phyloP scores from a whole-genome alignment of 2,113 vertebrate genomes.

The Xenopus laevis region DNA sequence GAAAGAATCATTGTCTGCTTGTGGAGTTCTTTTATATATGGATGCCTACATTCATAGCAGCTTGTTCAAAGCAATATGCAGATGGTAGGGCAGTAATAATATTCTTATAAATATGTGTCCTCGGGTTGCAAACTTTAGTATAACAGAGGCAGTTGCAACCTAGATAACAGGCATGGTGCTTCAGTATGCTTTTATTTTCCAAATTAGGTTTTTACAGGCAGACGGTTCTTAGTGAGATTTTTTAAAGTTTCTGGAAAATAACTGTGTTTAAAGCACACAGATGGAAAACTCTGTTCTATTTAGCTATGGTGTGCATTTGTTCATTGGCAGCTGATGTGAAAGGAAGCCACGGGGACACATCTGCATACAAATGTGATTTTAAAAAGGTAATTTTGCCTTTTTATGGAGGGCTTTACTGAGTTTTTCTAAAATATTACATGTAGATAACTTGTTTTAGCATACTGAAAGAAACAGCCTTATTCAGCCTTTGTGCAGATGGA shows the following conservation, averaged over 20 bases:
- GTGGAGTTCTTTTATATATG: conserved; percentile 52
- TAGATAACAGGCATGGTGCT: conserved; percentile 40
- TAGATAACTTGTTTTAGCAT: conserved; percentile 51
- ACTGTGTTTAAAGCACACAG: conserved; percentile 66
- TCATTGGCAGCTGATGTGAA: conserved; percentile 54
- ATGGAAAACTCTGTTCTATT: conserved; percentile 65
- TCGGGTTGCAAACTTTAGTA: conserved; percentile 40
- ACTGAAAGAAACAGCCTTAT: conserved; percentile 52
- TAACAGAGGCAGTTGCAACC: conserved; percentile 39
- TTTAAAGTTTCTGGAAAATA: conserved; percentile 61
- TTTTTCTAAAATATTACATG: conserved; percentile 54
- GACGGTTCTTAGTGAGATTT: conserved; percentile 49
- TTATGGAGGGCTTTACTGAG: conserved; percentile 46
- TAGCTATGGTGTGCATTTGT: conserved; percentile 57
- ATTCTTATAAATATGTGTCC: conserved; percentile 43
- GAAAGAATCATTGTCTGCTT: conserved; percentile 46
- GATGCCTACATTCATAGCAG: conserved; percentile 51
- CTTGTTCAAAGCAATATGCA: conserved; percentile 53
- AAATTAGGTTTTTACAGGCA: conserved; percentile 50
- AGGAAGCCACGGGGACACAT: conserved; percentile 55
- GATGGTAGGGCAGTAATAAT: conserved; percentile 26
- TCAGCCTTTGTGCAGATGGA: conserved; percentile 47
- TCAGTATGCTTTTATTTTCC: conserved; percentile 54
- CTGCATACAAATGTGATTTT: conserved; percentile 68
- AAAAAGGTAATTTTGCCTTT: conserved; percentile 57